Percentiles rank a stretch among this genome's conserved stretches.
These are phyloP conservation scores for Oreortyx pictus DNA, from an alignment of 2,797 vertebrate species.

Conservation along the genomic window DNA sequence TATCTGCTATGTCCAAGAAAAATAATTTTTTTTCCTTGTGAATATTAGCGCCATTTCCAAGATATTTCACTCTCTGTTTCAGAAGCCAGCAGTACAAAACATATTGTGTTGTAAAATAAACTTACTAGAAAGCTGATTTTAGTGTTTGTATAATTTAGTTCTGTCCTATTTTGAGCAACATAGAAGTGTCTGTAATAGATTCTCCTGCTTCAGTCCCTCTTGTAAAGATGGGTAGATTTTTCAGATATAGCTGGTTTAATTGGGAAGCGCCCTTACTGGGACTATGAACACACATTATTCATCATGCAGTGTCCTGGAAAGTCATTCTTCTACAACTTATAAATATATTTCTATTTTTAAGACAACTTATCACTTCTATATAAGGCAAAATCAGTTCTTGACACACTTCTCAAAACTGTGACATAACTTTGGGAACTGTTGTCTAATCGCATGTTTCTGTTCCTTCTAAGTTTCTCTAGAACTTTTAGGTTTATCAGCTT, in stretches of 20 bases:
- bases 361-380: not conserved
- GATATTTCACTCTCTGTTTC: not conserved
- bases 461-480: not conserved
- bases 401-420: not conserved
- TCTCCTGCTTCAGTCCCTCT: not conserved
- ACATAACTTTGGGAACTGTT: not conserved
- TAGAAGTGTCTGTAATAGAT: not conserved
- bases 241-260: not conserved
- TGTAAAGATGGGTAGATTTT: not conserved
- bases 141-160: not conserved
- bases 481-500: not conserved
- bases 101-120: not conserved
- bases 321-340: not conserved
- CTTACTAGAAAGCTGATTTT: not conserved
- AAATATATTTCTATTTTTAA: constrained; percentile 46
- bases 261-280: not conserved
- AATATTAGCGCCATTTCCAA: not conserved
- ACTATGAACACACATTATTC: not conserved
- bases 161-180: not conserved
- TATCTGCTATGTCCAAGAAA: not conserved
- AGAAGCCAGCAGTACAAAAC: not conserved
- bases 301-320: not conserved
- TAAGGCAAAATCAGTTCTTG: constrained; percentile 23
- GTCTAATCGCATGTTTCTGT: not conserved
- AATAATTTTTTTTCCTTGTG: not conserved